phyloP scores from a whole-genome alignment of 2,797 vertebrate species.

The Oreochromis grahami region DNA sequence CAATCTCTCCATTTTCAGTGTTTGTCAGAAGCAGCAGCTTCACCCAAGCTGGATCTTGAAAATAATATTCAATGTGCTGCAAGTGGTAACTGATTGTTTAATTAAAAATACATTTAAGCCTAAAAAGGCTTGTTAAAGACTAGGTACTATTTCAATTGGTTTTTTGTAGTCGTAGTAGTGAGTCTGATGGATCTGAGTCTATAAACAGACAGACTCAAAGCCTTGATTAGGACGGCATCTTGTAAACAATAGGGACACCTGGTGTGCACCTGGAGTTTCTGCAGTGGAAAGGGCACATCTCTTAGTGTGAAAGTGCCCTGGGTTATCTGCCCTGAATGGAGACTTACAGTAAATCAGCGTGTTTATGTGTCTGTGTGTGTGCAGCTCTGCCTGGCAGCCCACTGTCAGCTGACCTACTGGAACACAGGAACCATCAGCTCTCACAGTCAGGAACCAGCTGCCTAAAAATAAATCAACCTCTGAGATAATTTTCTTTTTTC shows the following conservation, averaged over 20 bases:
- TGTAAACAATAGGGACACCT: background rate
- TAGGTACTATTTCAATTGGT: background rate
- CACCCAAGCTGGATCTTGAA: background rate
- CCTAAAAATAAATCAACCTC: background rate
- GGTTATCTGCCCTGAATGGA: background rate
- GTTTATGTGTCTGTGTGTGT: background rate
- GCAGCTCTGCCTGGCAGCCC: background rate
- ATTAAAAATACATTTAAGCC: background rate
- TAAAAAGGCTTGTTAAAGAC: background rate
- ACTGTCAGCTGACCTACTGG: constrained; percentile 29
- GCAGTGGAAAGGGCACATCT: background rate
- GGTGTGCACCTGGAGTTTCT: background rate
- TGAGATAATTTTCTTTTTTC: background rate
- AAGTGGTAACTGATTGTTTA: background rate
- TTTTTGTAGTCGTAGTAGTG: background rate
- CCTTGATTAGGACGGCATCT: background rate
- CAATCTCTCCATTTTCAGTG: background rate
- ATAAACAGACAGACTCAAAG: background rate
- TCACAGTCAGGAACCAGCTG: constrained; percentile 6
- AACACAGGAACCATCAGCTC: constrained; percentile 18
- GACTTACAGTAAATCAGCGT: constrained; percentile 10
- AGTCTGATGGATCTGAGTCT: background rate
- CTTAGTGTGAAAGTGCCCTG: background rate
- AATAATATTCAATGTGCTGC: background rate
- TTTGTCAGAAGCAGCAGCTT: background rate